Base-by-base conservation (phyloP, 2,888 invertebrate genomes). In the Xanthorhoe designata region DNA sequence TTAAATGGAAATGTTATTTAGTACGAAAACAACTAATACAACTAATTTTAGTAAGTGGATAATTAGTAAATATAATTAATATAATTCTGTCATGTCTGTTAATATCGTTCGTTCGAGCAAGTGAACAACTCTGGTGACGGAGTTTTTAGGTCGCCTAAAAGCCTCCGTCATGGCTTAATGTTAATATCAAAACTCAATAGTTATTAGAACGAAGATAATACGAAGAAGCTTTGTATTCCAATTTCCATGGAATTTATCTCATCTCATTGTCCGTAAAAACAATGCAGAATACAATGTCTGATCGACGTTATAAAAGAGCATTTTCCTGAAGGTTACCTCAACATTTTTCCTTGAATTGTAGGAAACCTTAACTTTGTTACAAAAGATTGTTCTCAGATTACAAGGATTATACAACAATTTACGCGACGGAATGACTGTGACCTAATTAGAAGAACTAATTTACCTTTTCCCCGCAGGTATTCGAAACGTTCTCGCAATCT, bases 401-500 rank as follows among this genome's bases (percentile, higher is more conserved):
- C 71, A 70, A 67, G 62, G 61, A 29, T 70, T 62, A 67, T 67
- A 69, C 66, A 64, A 70, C 67, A 71, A 70, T 73, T 70, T 68
- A 68, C 61, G 42, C 64, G 66, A 52, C 45, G 52, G 68, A 65
- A 71, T 69, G 61, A 59, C 73, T 73, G 71, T 67, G 71, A 70
- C 71, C 68, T 70, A 73, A 73, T 73, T 73, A 71, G 65, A 61
- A 24, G 68, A 60, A 61, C 65, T 71, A 71, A 73, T 70, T 71
- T 71, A 69, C 71, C 70, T 71, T 71, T 62, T 65, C 61, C 71
- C 73, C 66, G 55, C 63, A 73, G 71, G 70, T 70, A 70, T 71
- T 66, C 58, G 66, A 61, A 67, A 58, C 57, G 54, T 59, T 65
- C 10, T 56, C 64, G 56, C 57, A 70, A 73, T 71, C 57, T 62